A percentile compares a stretch with the other conserved stretches of the same genome.
Conservation (phyloP, 35 echinoderm and acorn worm species). For the Apostichopus japonicus region DNA sequence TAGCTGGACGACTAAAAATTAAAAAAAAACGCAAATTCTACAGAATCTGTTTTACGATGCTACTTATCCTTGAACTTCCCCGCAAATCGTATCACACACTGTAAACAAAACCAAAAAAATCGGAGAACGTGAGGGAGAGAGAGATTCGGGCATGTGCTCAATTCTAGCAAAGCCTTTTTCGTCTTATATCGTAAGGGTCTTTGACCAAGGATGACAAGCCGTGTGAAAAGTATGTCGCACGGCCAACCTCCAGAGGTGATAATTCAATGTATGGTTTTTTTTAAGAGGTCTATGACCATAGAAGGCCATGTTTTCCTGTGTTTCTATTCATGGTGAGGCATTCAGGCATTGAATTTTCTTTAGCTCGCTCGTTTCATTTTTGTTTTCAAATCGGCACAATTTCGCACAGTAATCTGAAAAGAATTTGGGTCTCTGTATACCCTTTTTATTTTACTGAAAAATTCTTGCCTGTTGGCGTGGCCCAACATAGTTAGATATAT, state of each 20-base stretch:
- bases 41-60: neutral
- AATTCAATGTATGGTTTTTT: neutral
- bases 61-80: conserved; percentile 9
- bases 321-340: neutral
- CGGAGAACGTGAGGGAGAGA: neutral
- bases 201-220: neutral
- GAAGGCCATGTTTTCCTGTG: neutral
- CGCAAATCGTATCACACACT: neutral
- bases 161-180: neutral
- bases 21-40: neutral
- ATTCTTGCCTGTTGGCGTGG: no score
- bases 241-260: neutral
- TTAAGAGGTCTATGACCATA: neutral
- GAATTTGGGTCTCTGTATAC: no score
- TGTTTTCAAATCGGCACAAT: no score
- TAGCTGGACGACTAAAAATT: no score
- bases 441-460: no score
- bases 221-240: neutral
- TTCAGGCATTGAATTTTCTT: no score
- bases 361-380: no score
- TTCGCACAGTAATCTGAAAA: no score
- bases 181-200: neutral
- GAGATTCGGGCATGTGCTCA: neutral
- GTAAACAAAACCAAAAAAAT: neutral
- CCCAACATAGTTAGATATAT: no score